Percentiles rank a stretch among this genome's conserved stretches.
phyloP scores from a whole-genome alignment of 2,797 vertebrate genomes.

The Eulemur rubriventer region DNA sequence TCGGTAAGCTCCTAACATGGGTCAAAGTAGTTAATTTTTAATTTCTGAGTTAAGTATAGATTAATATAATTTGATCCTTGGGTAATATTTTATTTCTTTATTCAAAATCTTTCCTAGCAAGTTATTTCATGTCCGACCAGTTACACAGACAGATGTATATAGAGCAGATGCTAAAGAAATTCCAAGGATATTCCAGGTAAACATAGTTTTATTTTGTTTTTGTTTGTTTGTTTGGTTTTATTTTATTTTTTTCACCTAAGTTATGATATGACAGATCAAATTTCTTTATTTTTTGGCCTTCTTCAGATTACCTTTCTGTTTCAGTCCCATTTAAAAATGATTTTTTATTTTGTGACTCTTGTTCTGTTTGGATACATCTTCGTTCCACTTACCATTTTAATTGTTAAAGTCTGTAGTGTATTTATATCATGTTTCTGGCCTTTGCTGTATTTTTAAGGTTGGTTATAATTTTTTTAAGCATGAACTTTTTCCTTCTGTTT shows the following conservation, averaged over 20 bases:
- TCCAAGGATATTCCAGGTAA: slow-evolving; percentile 98
- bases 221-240: background rate
- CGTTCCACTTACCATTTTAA: background rate
- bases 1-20: background rate
- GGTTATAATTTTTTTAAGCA: background rate
- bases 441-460: background rate
- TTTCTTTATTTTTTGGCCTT: background rate
- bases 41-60: background rate
- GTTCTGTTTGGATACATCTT: background rate
- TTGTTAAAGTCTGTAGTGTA: background rate
- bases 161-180: slow-evolving; percentile 97
- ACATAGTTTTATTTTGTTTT: background rate
- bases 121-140: slow-evolving; percentile 96
- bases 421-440: background rate
- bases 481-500: background rate
- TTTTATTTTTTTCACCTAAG: background rate
- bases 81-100: slow-evolving; percentile 60
- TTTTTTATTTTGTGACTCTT: background rate
- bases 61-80: slow-evolving; percentile 51
- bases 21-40: slow-evolving; percentile 10
- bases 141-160: slow-evolving; percentile 98
- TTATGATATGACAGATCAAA: background rate
- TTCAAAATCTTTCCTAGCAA: slow-evolving; percentile 88
- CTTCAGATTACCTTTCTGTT: background rate
- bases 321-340: background rate